Conservation (phyloP, 2,113 vertebrate species). For the Cebus imitator region DNA sequence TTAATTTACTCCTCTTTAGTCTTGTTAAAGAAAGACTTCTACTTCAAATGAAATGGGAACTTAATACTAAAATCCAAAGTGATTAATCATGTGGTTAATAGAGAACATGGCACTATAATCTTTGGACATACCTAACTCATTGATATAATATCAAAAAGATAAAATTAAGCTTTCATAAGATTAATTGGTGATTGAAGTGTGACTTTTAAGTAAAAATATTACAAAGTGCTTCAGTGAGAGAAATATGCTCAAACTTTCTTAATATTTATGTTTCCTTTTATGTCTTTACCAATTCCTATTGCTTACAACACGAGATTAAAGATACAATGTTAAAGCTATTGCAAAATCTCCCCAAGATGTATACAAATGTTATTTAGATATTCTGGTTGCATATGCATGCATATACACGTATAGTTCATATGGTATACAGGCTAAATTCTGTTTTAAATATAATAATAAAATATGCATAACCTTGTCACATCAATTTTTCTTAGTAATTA, state of each 20-base stretch:
- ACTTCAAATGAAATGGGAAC: neutral
- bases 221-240: neutral
- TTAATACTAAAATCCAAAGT: neutral
- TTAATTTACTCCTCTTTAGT: neutral
- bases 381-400: neutral
- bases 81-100: neutral
- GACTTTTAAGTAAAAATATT: neutral
- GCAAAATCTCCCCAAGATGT: neutral
- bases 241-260: neutral
- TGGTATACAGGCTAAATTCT: neutral
- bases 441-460: neutral
- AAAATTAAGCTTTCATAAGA: neutral
- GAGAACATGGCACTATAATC: neutral
- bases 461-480: neutral
- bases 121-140: neutral
- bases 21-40: neutral
- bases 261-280: neutral
- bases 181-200: neutral
- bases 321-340: neutral
- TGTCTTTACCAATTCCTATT: neutral
- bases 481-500: neutral
- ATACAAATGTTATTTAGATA: neutral
- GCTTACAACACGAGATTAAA: neutral
- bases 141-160: neutral
- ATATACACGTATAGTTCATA: neutral